phyloP scores from a whole-genome alignment of 2,113 vertebrate genomes.

The Maccullochella peelii region DNA sequence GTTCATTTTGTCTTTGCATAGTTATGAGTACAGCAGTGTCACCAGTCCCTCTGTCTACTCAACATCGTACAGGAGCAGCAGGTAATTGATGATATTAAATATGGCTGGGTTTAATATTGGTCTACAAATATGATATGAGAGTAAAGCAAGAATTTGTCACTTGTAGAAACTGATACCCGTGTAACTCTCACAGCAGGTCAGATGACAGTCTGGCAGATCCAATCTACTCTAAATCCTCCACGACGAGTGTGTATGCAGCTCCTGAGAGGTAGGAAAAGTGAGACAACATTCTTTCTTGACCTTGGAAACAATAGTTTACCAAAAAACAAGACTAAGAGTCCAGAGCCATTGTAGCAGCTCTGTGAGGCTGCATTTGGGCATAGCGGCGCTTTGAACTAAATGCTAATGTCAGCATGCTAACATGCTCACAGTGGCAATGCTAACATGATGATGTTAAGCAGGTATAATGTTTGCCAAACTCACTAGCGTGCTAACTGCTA shows the following conservation, averaged over 20 bases:
- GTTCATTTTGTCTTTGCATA: slow-evolving; percentile 60
- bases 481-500: background rate
- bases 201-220: slow-evolving; percentile 53
- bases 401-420: background rate
- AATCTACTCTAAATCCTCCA: slow-evolving; percentile 61
- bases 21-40: slow-evolving; percentile 71
- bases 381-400: background rate
- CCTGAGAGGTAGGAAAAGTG: slow-evolving; percentile 72
- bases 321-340: no score
- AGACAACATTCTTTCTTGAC: background rate
- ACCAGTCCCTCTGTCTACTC: slow-evolving; percentile 74
- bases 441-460: background rate
- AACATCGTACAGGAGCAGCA: slow-evolving; percentile 74
- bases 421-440: background rate
- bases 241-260: slow-evolving; percentile 60
- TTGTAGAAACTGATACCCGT: slow-evolving; percentile 6
- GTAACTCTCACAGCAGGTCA: slow-evolving; percentile 50
- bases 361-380: background rate
- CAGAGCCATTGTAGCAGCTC: background rate
- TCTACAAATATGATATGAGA: background rate
- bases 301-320: background rate
- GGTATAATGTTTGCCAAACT: background rate
- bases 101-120: background rate
- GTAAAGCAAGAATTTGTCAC: background rate
- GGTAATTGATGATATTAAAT: slow-evolving; percentile 30